A percentile compares a stretch with the other conserved stretches of the same genome.
phyloP scores from a whole-genome alignment of 2,888 invertebrate genomes.

The Drosophila kokeensis region DNA sequence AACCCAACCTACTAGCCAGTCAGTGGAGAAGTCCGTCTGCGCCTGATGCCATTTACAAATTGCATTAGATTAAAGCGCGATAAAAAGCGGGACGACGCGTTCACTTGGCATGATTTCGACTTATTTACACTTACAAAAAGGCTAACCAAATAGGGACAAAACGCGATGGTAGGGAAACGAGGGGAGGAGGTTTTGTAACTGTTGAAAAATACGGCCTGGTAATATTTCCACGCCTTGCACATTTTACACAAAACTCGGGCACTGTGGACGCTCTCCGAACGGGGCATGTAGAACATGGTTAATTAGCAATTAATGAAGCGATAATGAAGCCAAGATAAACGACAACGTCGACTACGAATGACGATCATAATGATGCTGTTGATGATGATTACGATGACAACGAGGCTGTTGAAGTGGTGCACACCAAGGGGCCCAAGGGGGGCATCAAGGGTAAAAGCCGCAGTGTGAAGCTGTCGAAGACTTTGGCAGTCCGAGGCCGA shows the following conservation, averaged over 20 bases:
- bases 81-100: slow-evolving; percentile 70
- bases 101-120: slow-evolving; percentile 77
- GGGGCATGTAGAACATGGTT: slow-evolving; percentile 82
- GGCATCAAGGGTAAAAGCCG: background rate
- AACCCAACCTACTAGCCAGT: slow-evolving; percentile 19
- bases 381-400: slow-evolving; percentile 42
- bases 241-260: slow-evolving; percentile 62
- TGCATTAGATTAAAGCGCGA: slow-evolving; percentile 79
- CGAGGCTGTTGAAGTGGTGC: slow-evolving; percentile 39
- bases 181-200: background rate
- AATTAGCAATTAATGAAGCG: slow-evolving; percentile 85
- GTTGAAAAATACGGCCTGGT: slow-evolving; percentile 28
- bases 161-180: background rate
- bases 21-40: slow-evolving; percentile 5
- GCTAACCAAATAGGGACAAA: slow-evolving; percentile 47
- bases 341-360: slow-evolving; percentile 50
- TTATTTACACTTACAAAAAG: slow-evolving; percentile 78
- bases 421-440: slow-evolving; percentile 17
- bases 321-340: slow-evolving; percentile 83
- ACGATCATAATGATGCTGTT: slow-evolving; percentile 21
- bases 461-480: slow-evolving; percentile 49
- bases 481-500: slow-evolving; percentile 46
- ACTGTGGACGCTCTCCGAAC: slow-evolving; percentile 24
- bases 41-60: slow-evolving; percentile 74
- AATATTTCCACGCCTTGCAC: slow-evolving; percentile 76